A percentile compares a stretch with the other conserved stretches of the same genome.
phyloP scores from a whole-genome alignment of 2,113 vertebrate species.

The Semnopithecus entellus region DNA sequence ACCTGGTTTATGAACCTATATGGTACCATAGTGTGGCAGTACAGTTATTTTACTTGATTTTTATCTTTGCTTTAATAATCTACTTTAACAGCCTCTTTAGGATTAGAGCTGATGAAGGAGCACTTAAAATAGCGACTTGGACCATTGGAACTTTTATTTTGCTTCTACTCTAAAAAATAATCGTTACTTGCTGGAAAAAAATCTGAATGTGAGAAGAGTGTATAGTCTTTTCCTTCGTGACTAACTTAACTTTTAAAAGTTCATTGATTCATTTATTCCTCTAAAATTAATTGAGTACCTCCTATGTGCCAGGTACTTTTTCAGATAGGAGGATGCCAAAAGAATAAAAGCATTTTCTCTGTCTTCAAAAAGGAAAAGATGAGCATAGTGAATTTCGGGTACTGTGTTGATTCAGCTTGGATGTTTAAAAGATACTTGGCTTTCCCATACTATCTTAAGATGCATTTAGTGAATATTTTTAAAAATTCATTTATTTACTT shows the following conservation, averaged over 20 bases:
- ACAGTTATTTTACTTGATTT: neutral
- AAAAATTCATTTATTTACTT: neutral
- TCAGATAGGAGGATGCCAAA: neutral
- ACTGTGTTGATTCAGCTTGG: neutral
- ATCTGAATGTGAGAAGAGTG: neutral
- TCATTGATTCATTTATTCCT: neutral
- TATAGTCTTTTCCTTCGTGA: neutral
- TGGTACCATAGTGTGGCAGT: neutral
- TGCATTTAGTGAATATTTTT: neutral
- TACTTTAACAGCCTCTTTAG: neutral
- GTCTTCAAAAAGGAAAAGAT: neutral
- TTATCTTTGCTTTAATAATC: slow-evolving; percentile 39
- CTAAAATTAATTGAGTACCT: neutral
- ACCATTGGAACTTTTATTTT: neutral
- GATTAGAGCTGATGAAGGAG: neutral
- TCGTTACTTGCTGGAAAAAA: neutral
- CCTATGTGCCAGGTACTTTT: neutral
- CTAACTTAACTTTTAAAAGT: neutral
- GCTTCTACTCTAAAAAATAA: neutral
- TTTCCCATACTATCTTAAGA: neutral
- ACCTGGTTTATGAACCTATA: slow-evolving; percentile 17
- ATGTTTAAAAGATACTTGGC: neutral
- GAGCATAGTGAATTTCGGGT: neutral
- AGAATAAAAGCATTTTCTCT: neutral
- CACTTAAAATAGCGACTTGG: neutral